Conservation (phyloP, 2,797 vertebrate species). For the Columba guinea region DNA sequence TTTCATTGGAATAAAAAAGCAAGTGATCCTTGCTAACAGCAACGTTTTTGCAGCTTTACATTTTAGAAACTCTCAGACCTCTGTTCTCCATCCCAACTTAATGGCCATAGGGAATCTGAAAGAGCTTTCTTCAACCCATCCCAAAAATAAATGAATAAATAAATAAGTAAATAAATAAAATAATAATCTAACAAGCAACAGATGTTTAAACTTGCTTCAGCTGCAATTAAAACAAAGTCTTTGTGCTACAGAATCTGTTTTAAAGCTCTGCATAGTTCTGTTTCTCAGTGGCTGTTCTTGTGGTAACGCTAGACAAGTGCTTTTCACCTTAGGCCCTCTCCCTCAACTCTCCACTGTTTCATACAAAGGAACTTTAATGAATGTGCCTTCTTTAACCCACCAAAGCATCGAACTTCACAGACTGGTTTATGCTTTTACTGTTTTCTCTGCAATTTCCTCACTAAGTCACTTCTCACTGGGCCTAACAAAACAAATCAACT, state of each 20-base stretch:
- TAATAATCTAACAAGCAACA: conserved; percentile 41
- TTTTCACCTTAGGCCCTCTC: conserved; percentile 1
- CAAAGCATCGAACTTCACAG: not conserved
- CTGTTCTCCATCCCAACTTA: conserved; percentile 13
- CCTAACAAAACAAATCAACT: conserved; percentile 23
- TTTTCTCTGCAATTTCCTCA: conserved; percentile 5
- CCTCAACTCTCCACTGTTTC: not conserved
- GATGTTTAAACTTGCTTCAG: conserved; percentile 53
- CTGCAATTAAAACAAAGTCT: conserved; percentile 35
- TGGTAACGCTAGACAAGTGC: not conserved
- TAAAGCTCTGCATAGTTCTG: not conserved
- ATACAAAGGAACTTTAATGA: not conserved
- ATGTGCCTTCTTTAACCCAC: not conserved
- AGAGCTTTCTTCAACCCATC: conserved; percentile 15
- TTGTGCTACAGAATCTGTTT: conserved; percentile 1
- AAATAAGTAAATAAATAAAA: conserved; percentile 42
- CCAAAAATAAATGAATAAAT: conserved; percentile 32
- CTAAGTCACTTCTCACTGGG: not conserved
- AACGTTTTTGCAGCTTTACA: not conserved
- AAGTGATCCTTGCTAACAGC: not conserved
- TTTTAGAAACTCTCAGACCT: not conserved
- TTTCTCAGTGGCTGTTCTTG: conserved; percentile 19
- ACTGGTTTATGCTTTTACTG: not conserved
- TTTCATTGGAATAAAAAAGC: not conserved
- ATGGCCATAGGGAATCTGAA: conserved; percentile 16